Evolutionary conservation across 2,797 vertebrate genomes (phyloP).

Genomic region (Zenarchopterus dispar): DNA sequence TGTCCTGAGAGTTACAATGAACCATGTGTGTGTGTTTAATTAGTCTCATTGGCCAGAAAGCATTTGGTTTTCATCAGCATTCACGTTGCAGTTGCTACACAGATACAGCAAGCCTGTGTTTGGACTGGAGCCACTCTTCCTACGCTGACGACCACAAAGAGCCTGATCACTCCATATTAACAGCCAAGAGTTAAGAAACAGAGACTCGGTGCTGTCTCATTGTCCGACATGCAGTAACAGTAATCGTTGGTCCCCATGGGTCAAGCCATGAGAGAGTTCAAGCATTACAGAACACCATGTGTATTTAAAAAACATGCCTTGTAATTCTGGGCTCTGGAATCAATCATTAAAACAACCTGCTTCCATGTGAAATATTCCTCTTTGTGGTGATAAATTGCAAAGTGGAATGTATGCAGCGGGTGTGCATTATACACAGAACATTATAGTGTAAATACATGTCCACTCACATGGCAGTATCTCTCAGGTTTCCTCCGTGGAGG

Average conservation of each 20-base stretch:
- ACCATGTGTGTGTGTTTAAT: conserved; percentile 74
- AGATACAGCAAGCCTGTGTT: conserved; percentile 58
- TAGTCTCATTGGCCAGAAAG: conserved; percentile 74
- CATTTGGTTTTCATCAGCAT: conserved; percentile 85
- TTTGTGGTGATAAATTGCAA: conserved; percentile 65
- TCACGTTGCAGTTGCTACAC: conserved; percentile 61
- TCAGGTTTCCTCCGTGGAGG: conserved; percentile 58
- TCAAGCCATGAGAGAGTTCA: conserved; percentile 45
- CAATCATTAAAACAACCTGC: conserved; percentile 67
- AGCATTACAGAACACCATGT: conserved; percentile 58
- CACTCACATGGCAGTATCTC: conserved; percentile 59
- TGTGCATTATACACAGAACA: conserved; percentile 64
- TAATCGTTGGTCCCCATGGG: conserved; percentile 55
- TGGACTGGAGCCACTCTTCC: conserved; percentile 54
- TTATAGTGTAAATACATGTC: conserved; percentile 72
- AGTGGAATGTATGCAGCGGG: conserved; percentile 70
- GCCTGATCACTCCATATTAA: conserved; percentile 65
- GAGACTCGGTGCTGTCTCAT: conserved; percentile 50
- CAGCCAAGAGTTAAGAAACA: conserved; percentile 71
- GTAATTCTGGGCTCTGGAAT: conserved; percentile 63
- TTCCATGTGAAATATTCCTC: conserved; percentile 56
- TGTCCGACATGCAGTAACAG: conserved; percentile 46
- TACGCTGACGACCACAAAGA: conserved; percentile 66
- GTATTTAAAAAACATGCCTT: conserved; percentile 70
- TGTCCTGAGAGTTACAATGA: conserved; percentile 61